Evolutionary conservation across 2,113 vertebrate species (phyloP).

Genomic region (Misgurnus anguillicaudatus): DNA sequence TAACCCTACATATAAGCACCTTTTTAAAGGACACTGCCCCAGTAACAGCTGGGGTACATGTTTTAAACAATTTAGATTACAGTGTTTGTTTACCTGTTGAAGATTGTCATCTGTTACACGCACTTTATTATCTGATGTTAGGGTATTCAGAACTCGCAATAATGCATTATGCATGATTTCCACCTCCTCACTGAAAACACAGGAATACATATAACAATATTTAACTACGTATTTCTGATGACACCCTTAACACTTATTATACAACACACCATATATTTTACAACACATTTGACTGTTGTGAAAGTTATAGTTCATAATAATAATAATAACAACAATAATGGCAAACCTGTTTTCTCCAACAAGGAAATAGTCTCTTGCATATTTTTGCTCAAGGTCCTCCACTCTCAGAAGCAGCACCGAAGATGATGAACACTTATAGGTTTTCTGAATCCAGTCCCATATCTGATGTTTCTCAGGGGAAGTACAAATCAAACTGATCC

Average conservation of each 20-base stretch:
- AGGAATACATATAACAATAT: slow-evolving; percentile 1
- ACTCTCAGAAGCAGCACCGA: slow-evolving; percentile 80
- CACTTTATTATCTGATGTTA: slow-evolving; percentile 46
- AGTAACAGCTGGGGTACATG: too few species aligned
- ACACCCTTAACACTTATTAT: too few species aligned
- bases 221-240: background rate
- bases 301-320: background rate
- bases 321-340: slow-evolving; percentile 14
- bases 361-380: slow-evolving; percentile 81
- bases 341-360: slow-evolving; percentile 78
- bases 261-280: too few species aligned
- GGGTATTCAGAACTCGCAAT: slow-evolving; percentile 54
- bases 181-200: slow-evolving; percentile 58
- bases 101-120: background rate
- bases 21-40: too few species aligned
- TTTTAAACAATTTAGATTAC: background rate
- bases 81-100: slow-evolving; percentile 1
- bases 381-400: background rate
- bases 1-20: too few species aligned
- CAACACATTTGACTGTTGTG: background rate
- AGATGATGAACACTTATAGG: slow-evolving; percentile 76
- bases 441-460: slow-evolving; percentile 74
- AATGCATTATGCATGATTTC: slow-evolving; percentile 66
- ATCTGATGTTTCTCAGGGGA: slow-evolving; percentile 68
- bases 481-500: slow-evolving; percentile 66